Percentiles rank a stretch among this genome's conserved stretches.
phyloP scores from a whole-genome alignment of 2,797 vertebrate species.

The Leontocebus nigricollis region DNA sequence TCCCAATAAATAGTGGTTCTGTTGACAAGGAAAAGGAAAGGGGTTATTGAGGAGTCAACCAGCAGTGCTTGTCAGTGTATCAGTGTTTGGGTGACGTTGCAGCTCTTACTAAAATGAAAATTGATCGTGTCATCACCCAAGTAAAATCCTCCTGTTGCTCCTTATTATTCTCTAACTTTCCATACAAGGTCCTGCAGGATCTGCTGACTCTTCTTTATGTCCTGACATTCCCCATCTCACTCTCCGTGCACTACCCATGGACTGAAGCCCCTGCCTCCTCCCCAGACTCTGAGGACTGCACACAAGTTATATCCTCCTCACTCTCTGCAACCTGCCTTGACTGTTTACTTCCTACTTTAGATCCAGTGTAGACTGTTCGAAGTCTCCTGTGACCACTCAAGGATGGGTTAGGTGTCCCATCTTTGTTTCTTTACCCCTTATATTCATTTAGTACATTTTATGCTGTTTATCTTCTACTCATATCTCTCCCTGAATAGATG shows the following conservation, averaged over 20 bases:
- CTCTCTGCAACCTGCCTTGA: accelerated
- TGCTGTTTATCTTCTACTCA: background rate
- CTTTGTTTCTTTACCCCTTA: background rate
- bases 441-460: background rate
- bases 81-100: background rate
- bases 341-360: background rate
- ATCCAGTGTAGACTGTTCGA: background rate
- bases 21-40: background rate
- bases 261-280: background rate
- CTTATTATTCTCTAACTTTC: background rate
- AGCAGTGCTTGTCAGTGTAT: background rate
- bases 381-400: background rate
- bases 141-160: background rate
- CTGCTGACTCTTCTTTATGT: background rate
- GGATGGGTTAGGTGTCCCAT: background rate
- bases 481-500: background rate
- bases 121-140: no score
- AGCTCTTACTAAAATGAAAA: background rate
- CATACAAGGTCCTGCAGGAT: background rate
- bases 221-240: background rate
- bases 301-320: background rate
- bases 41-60: background rate
- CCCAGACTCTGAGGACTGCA: background rate
- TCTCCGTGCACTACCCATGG: background rate
- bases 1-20: background rate